Conservation (phyloP, 2,113 vertebrate species). For the Pionites leucogaster region DNA sequence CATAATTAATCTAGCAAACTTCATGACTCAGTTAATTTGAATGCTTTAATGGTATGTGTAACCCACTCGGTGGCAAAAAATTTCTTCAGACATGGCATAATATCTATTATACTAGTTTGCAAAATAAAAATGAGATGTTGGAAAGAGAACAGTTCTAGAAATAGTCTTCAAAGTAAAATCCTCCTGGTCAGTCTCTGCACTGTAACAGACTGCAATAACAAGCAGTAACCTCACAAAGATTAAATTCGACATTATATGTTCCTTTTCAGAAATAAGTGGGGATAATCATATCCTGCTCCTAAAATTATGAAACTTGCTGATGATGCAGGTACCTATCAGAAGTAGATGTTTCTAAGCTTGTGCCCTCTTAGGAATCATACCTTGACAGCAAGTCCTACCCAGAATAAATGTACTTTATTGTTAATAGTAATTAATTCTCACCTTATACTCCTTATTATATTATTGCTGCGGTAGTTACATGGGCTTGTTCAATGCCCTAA, state of each 20-base stretch:
- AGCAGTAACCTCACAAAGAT: neutral
- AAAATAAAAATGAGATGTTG: neutral
- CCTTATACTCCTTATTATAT: conserved; percentile 41
- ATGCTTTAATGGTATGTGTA: neutral
- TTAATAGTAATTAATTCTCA: conserved; percentile 60
- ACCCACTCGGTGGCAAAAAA: neutral
- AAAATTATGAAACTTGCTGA: neutral
- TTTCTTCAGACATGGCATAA: neutral
- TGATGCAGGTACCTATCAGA: neutral
- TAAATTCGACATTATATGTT: neutral
- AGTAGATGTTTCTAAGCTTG: neutral
- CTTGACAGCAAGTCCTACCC: neutral
- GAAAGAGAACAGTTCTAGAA: neutral
- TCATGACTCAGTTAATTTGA: neutral
- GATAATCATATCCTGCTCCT: neutral
- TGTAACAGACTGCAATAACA: neutral
- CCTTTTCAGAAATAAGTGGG: neutral
- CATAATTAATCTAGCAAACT: neutral
- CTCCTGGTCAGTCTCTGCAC: neutral
- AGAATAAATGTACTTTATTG: conserved; percentile 31
- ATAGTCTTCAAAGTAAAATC: neutral
- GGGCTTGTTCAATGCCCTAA: conserved; percentile 43
- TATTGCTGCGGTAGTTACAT: conserved; percentile 32
- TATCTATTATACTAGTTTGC: neutral
- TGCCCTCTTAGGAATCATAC: neutral